Evolutionary conservation across 2,888 invertebrate species (phyloP).

Genomic region (Syrphus vitripennis): DNA sequence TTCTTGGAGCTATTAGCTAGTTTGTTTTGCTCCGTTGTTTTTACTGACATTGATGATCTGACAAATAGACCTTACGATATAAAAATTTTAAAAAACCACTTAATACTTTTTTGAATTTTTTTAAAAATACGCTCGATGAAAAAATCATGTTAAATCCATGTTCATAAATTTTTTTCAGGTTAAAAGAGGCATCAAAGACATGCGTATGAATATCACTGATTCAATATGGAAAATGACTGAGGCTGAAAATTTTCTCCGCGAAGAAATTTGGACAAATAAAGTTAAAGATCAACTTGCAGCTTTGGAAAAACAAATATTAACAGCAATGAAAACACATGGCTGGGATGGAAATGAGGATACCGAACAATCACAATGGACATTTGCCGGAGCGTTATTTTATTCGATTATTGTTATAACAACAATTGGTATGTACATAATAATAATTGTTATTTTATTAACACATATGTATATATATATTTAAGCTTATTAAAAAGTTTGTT

Average conservation of each 20-base stretch:
- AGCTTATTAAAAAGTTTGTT: neutral
- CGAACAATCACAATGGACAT: constrained; percentile 89
- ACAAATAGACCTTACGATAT: too few relatives aligned
- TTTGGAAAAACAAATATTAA: constrained; percentile 88
- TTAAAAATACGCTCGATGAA: too few relatives aligned
- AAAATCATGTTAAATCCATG: too few relatives aligned
- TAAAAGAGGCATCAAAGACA: constrained; percentile 87
- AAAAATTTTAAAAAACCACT: too few relatives aligned
- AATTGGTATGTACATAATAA: constrained; percentile 89
- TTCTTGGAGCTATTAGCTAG: too few relatives aligned
- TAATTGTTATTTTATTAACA: constrained; percentile 2
- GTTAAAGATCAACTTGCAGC: constrained; percentile 85
- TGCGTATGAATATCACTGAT: constrained; percentile 89
- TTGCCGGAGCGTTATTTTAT: constrained; percentile 94
- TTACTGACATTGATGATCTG: too few relatives aligned
- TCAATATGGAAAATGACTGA: constrained; percentile 88
- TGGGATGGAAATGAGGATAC: constrained; percentile 92
- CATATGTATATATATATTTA: too few relatives aligned
- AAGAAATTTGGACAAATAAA: constrained; percentile 90
- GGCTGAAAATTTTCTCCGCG: constrained; percentile 83
- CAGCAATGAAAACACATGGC: constrained; percentile 93
- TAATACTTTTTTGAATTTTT: too few relatives aligned
- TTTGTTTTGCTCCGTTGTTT: too few relatives aligned
- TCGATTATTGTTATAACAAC: constrained; percentile 98
- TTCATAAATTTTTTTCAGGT: constrained; percentile 83